Base-by-base conservation (phyloP, 1,140 invertebrate species). In the Panagrolaimus sp. region DNA sequence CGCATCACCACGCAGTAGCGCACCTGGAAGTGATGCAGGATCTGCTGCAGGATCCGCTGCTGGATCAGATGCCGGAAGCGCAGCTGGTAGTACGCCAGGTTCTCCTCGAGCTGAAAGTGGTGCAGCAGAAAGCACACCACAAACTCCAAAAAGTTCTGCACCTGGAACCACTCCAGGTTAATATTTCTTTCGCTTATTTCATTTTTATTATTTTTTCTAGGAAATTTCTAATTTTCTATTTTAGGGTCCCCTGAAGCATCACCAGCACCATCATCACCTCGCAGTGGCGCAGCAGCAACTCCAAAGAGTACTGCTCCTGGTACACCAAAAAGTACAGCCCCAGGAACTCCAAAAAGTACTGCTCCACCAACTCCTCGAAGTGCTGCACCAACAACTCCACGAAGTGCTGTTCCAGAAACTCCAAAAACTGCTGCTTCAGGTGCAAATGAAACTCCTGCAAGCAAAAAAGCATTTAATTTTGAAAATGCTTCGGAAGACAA, bases 381-480 rank as follows among this genome's bases (percentile, higher is more conserved):
- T 27, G 20, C 31, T 20, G 63, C 63, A 11, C 48, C 65, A 42
- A 47, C 23, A 31, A 47, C 45, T 25, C 65, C 45, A 65, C 13
- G 9, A 16, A 47, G 25, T 25, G 65, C 65, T 47, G 45, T 27
- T 9, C 42, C 47, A 14, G 53, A 51, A 42, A 72, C 63, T 48
- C 72, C 47, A 5, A 16, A n/a, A 76, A 75, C 61, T 62, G 73
- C 66, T 13, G 62, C 62, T n/a, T 25, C 69, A 23, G 69, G 57
- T 16, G 43, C 67, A 25, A 38, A 38, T 38, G 16, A 44, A 11
- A 77, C 75, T 23, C 61, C 72, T 20, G 27, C 25, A 14, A 69
- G 48, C 47, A 65, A 73, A 16, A 69, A 27, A 20, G 72, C 71
- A 20, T 74, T 67, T 42, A 53, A 69, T 44, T 78, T 74, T 51